Base-by-base conservation (phyloP, 2,888 invertebrate genomes). In the Cephus spinipes region DNA sequence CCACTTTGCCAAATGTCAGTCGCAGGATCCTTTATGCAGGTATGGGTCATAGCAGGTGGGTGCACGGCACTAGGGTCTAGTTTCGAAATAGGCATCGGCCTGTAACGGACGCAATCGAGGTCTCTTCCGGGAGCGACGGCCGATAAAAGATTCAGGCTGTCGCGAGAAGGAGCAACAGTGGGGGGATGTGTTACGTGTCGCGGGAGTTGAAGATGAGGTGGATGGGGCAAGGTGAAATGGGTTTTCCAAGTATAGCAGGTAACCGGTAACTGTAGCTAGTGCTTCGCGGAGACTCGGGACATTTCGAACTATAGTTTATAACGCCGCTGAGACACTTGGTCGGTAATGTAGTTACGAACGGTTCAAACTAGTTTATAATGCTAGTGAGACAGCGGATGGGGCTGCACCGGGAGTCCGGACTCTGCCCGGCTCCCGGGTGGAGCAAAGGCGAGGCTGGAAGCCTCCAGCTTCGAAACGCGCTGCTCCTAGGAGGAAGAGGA, bases 331-430 rank as follows among this genome's bases (percentile, higher is more conserved):
- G 78, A 79, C 78, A 77, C 76, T 77, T 34, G 74, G 79, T 73
- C 79, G 77, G 76, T 76, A 80, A 80, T 73, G 76, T 80, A 83
- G 82, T 79, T 76, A 79, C 79, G 82, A 84, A 82, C 82, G 83
- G 81, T 82, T 80, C 77, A 80, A 82, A 83, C 81, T 82, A 83
- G 84, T 84, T 83, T 82, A 82, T 82, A 85, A 84, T 82, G 80
- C 81, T 76, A 79, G 78, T 75, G 83, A 78, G 81, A 79, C 80
- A 78, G 76, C 76, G 79, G 76, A 76, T 68, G 78, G 73, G 69
- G 73, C 9, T 71, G 71, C 31, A 33, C 55, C 55, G 35, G 74
- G 77, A 68, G 79, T 74, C 33, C 55, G 55, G 55, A 55, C 55
- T 2, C 55, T 55, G 55, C 23, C 55, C 9, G 23, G 23, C 9